Evolutionary conservation across 2,797 vertebrate species (phyloP).

Genomic region (Gymnodraco acuticeps): DNA sequence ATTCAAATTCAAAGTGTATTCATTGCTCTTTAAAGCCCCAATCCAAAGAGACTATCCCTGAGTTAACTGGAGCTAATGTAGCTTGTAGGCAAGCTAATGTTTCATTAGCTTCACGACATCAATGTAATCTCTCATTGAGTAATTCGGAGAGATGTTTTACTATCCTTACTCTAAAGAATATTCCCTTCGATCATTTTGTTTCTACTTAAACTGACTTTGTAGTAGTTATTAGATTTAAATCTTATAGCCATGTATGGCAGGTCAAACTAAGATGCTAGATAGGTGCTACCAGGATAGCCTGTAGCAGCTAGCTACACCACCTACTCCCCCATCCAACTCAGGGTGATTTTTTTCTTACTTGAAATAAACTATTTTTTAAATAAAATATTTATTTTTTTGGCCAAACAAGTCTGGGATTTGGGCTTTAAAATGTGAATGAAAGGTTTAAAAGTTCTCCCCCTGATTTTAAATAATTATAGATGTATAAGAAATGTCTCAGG

Average conservation of each 20-base stretch:
- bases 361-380: background rate
- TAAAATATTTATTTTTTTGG: background rate
- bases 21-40: conserved; percentile 56
- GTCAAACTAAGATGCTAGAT: background rate
- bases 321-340: background rate
- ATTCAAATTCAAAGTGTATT: conserved; percentile 56
- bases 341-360: background rate
- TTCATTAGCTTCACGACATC: background rate
- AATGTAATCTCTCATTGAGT: background rate
- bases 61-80: background rate
- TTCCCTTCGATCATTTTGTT: no score
- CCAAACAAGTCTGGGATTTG: conserved; percentile 30
- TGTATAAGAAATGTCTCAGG: conserved; percentile 35
- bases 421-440: conserved; percentile 51
- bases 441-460: conserved; percentile 21
- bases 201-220: no score
- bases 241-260: background rate
- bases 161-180: background rate
- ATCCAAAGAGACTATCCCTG: conserved; percentile 12
- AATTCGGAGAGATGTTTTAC: background rate
- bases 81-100: background rate
- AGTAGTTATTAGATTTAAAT: no score
- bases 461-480: conserved; percentile 40
- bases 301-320: background rate
- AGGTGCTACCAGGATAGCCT: background rate